phyloP scores from a whole-genome alignment of 2,888 invertebrate genomes.

The Tethea ocularis region DNA sequence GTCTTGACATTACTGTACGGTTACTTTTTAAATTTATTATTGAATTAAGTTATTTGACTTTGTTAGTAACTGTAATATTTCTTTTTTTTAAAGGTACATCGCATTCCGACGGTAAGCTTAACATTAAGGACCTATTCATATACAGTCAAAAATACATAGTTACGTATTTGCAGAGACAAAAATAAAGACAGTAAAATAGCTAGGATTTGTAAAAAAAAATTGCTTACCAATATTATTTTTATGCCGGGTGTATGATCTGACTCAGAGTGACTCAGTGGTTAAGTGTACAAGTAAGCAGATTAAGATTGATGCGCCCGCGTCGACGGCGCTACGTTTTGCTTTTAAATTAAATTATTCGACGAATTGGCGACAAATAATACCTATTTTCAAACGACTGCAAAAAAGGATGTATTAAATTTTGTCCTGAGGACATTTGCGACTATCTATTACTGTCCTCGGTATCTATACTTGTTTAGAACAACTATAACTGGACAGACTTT shows the following conservation, averaged over 20 bases:
- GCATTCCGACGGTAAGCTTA: conserved; percentile 1
- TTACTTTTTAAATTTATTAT: too few species aligned
- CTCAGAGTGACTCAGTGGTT: conserved; percentile 55
- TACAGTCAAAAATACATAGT: too few species aligned
- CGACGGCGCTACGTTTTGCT: conserved; percentile 31
- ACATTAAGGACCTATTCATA: neutral
- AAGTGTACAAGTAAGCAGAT: conserved; percentile 53
- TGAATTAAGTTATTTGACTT: neutral
- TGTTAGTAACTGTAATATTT: neutral
- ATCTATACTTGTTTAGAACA: neutral
- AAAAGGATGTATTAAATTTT: neutral
- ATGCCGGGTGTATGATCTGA: conserved; percentile 36
- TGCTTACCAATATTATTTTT: conserved; percentile 8
- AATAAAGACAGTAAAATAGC: too few species aligned
- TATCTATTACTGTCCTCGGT: neutral
- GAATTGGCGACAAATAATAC: conserved; percentile 39
- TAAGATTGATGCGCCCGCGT: conserved; percentile 61
- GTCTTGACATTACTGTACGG: too few species aligned
- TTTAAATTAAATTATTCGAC: conserved; percentile 38
- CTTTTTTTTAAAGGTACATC: conserved; percentile 5
- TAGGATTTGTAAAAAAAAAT: too few species aligned
- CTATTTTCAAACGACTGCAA: conserved; percentile 23
- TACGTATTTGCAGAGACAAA: too few species aligned
- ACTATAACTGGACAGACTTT: neutral
- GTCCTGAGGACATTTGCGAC: neutral